These are phyloP conservation scores for Drosophila colorata DNA, from an alignment of 2,888 invertebrate genomes.

Conservation along the genomic window DNA sequence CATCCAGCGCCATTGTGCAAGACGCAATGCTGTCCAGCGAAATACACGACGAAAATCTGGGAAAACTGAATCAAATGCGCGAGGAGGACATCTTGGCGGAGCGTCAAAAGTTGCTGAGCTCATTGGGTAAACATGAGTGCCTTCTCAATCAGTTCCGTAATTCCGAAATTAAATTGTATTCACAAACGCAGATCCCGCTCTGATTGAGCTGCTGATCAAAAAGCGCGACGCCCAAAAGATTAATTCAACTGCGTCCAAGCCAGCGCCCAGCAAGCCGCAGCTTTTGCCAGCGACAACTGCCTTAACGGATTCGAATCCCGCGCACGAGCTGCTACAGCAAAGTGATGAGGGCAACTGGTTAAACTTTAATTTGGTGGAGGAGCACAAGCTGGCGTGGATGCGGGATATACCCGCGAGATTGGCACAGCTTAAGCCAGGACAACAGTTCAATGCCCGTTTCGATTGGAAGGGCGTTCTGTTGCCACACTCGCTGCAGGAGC, in stretches of 20 bases:
- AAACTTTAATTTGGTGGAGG: constrained; percentile 94
- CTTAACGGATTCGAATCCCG: constrained; percentile 78
- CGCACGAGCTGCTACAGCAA: constrained; percentile 87
- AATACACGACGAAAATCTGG: constrained; percentile 91
- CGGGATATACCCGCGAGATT: constrained; percentile 88
- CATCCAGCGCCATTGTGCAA: constrained; percentile 80
- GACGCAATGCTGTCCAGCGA: constrained; percentile 86
- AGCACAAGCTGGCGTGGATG: constrained; percentile 96
- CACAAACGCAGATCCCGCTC: constrained; percentile 71
- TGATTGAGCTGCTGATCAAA: constrained; percentile 74
- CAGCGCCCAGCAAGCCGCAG: background rate
- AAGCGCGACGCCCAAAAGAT: constrained; percentile 56
- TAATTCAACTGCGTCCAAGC: background rate
- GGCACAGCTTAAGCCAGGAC: constrained; percentile 87
- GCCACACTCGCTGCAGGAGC: constrained; percentile 87
- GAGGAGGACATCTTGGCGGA: constrained; percentile 91
- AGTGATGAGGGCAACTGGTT: constrained; percentile 91
- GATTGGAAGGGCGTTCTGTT: constrained; percentile 92
- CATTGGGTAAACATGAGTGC: constrained; percentile 71
- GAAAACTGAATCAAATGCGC: constrained; percentile 89
- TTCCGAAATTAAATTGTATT: background rate
- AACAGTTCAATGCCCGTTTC: constrained; percentile 92
- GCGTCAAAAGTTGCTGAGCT: constrained; percentile 88
- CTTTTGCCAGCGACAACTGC: background rate
- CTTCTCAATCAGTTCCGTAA: background rate